phyloP scores from a whole-genome alignment of 2,797 vertebrate species.

The Myripristis jacobus region DNA sequence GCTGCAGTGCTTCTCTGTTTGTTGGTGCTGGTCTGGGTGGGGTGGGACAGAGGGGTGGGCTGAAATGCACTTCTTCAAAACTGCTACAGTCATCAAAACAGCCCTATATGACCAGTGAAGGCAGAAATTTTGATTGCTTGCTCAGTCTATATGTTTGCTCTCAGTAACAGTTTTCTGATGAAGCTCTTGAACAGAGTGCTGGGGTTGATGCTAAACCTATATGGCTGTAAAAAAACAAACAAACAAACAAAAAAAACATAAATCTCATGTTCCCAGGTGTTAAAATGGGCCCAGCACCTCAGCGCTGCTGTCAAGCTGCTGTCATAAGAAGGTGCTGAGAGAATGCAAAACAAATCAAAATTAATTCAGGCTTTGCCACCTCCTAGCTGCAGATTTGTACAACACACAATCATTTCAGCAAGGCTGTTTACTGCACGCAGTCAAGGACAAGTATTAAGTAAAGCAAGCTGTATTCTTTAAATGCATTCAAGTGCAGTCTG shows the following conservation, averaged over 20 bases:
- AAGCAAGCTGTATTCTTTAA: conserved; percentile 8
- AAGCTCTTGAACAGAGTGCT: conserved; percentile 17
- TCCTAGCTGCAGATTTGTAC: not conserved
- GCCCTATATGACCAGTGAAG: not conserved
- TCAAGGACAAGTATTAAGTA: not conserved
- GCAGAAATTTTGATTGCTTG: not conserved
- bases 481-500: not conserved
- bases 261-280: conserved; percentile 21
- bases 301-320: not conserved
- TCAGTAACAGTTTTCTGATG: conserved; percentile 5
- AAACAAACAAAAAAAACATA: conserved; percentile 24
- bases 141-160: not conserved
- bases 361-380: not conserved
- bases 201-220: conserved; percentile 41
- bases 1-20: conserved; percentile 33
- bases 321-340: conserved; percentile 1
- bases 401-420: not conserved
- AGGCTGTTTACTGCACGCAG: not conserved
- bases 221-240: too few species aligned
- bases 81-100: not conserved
- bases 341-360: conserved; percentile 15
- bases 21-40: conserved; percentile 11
- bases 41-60: conserved; percentile 8
- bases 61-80: too few species aligned
- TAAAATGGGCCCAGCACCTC: not conserved